Base-by-base conservation (phyloP, 2,797 vertebrate species). In the Benthosema pterotum region DNA sequence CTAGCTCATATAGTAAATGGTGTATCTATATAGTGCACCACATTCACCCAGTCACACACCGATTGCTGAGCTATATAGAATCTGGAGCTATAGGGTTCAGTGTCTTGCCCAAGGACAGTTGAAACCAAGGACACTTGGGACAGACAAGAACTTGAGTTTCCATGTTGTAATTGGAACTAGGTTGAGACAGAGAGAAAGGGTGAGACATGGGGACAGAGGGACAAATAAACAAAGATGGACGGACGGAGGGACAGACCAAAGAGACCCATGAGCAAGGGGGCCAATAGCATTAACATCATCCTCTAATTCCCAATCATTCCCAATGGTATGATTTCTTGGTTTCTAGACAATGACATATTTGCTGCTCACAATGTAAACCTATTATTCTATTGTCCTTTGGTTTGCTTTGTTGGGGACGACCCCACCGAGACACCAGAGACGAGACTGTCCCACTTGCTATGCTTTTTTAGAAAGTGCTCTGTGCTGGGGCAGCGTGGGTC, bases 111-210 rank as follows among this genome's bases (percentile, higher is more conserved):
- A n/a, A n/a, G n/a, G n/a, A n/a, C n/a, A n/a, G n/a, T n/a, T n/a
- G n/a, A n/a, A n/a, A n/a, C n/a, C n/a, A n/a, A n/a, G n/a, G n/a
- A n/a, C n/a, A n/a, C n/a, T n/a, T n/a, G n/a, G n/a, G n/a, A n/a
- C n/a, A n/a, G n/a, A n/a, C n/a, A n/a, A n/a, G n/a, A n/a, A n/a
- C n/a, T n/a, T 88, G 88, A 90, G 87, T 68, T 67, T 56, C 77
- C 74, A 18, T 43, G 69, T 67, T 64, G 72, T 77, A 82, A 88
- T 91, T 87, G 90, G 87, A 92, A 91, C 91, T 75, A n/a, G n/a
- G n/a, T 15, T 12, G 32, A 48, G 50, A n/a, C 5, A 8, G 50
- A 4, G 19, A 7, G 12, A 42, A 17, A n/a, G n/a, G n/a, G n/a
- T n/a, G n/a, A n/a, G n/a, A n/a, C n/a, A n/a, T n/a, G n/a, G n/a